Base-by-base conservation (phyloP, 1,140 invertebrate species). In the Planococcus citri region DNA sequence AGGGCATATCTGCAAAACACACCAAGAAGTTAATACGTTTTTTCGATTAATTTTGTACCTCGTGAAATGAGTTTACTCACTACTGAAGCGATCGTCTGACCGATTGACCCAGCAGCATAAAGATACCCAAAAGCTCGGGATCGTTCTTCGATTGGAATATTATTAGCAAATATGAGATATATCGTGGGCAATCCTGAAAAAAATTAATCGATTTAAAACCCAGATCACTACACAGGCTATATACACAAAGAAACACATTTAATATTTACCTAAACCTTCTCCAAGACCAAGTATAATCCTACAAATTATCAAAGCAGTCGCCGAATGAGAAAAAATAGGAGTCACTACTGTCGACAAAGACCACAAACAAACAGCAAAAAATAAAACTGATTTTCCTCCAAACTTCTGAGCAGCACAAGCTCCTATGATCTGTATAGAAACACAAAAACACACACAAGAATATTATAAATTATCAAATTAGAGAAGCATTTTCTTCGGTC, bases 101-200 rank as follows among this genome's bases (percentile, higher is more conserved):
- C 89, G 68, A 89, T 83, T 51, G 87, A 88, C 25, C 88, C 88
- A 71, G 84, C 83, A 60, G 88, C 88, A 37, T 90, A 82, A 25
- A 90, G 77, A 75, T 90, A 91, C 12, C 87, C 87, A 80, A 91
- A 90, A 12, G 88, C 87, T 73, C 87, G 75, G 17, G 88, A 89
- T 73, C 88, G 78, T 76, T 90, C 87, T 75, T 89, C 87, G 51
- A 87, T 82, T 38, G 87, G 87, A 73, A 90, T 84, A 74, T 82
- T 85, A 75, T 89, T 85, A 69, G 88, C 86, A 80, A 90, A 90
- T 72, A 91, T 83, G 74, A 90, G 88, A 79, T 89, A 90, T 75
- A 90, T 88, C 60, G 88, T 89, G 20, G 89, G 89, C 68, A 91
- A 79, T 74, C 88, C 88, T 88, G 72, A 20, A 79, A 75, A 75